Percentiles rank a stretch among this genome's conserved stretches.
These are phyloP conservation scores for Dioctria linearis DNA, from an alignment of 2,888 invertebrate species.

Conservation along the genomic window DNA sequence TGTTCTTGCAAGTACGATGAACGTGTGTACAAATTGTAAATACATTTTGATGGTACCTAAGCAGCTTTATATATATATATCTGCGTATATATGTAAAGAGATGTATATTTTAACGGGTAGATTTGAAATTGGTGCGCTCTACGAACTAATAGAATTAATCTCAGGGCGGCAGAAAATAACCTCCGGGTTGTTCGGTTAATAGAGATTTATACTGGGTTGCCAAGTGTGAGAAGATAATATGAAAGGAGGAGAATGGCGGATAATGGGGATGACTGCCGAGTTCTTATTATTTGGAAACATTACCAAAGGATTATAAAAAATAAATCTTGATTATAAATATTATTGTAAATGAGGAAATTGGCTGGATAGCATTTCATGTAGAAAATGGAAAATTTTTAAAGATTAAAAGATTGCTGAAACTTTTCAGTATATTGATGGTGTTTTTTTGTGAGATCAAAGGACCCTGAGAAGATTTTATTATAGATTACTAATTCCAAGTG, in stretches of 20 bases:
- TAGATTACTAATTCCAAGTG: no score
- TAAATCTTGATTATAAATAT: conserved; percentile 35
- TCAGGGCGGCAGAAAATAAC: conserved; percentile 45
- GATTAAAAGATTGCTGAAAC: no score
- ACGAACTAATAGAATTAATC: conserved; percentile 51
- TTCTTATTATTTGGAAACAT: conserved; percentile 27
- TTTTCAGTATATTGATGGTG: no score
- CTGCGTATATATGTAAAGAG: not conserved
- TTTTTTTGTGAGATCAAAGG: no score
- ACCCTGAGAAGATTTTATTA: no score
- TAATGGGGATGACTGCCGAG: no score
- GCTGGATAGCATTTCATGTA: no score
- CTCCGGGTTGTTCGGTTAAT: conserved; percentile 46
- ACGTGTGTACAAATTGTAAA: not conserved
- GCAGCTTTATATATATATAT: not conserved
- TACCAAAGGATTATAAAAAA: conserved; percentile 22
- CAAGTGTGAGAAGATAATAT: conserved; percentile 27
- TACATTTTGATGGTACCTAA: not conserved
- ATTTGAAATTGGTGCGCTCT: conserved; percentile 12
- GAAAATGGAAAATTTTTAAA: no score
- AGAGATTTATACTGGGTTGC: conserved; percentile 46
- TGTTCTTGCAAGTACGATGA: not conserved
- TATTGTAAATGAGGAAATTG: conserved; percentile 1
- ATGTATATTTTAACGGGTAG: no score
- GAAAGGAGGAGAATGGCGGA: not conserved